A percentile compares a stretch with the other conserved stretches of the same genome.
These are phyloP conservation scores for Brachyhypopomus occidentalis DNA, from an alignment of 2,113 vertebrate genomes.

Conservation along the genomic window DNA sequence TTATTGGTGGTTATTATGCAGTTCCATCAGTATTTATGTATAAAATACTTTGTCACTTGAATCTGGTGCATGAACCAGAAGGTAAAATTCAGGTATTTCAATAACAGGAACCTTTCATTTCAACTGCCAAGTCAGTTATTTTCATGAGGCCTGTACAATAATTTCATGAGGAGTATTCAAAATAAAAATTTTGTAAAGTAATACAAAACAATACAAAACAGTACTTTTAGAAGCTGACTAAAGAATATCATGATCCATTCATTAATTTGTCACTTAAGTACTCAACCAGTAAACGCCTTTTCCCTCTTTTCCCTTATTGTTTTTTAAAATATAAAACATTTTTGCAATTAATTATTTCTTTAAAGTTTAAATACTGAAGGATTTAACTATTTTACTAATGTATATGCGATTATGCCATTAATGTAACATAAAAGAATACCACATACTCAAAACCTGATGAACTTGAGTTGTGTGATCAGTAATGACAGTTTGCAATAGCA, in stretches of 20 bases:
- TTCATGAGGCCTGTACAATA: no score
- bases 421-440: no score
- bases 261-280: not conserved
- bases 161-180: no score
- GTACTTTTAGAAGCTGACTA: no score
- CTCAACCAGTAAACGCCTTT: no score
- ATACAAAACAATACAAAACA: no score
- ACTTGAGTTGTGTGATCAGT: not conserved
- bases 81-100: not conserved
- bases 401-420: not conserved
- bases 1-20: not conserved
- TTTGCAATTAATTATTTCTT: no score
- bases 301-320: not conserved
- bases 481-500: not conserved
- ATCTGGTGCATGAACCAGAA: not conserved
- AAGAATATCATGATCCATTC: not conserved
- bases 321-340: not conserved
- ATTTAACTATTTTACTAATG: no score
- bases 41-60: not conserved
- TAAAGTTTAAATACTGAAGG: no score
- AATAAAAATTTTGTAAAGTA: no score
- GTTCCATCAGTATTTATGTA: not conserved
- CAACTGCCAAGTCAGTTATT: not conserved
- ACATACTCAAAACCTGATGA: not conserved
- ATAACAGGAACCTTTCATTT: not conserved